These are phyloP conservation scores for Leptodirus hochenwartii DNA, from an alignment of 2,888 invertebrate genomes.

Conservation along the genomic window DNA sequence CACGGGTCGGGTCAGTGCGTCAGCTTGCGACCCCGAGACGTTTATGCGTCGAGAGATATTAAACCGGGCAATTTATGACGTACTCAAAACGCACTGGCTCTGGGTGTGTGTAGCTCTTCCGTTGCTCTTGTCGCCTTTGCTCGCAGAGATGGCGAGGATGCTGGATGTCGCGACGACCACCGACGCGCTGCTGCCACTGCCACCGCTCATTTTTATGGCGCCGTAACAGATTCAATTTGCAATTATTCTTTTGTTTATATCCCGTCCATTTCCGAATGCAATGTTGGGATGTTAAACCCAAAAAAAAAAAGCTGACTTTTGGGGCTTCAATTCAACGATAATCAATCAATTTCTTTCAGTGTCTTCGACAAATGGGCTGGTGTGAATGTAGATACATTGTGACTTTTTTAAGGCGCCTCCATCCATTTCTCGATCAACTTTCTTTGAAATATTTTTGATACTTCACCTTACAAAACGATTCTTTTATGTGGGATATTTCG, in stretches of 20 bases:
- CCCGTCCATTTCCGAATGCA: slow-evolving; percentile 11
- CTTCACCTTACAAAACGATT: too few relatives aligned
- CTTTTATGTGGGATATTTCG: too few relatives aligned
- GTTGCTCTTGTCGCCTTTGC: slow-evolving; percentile 13
- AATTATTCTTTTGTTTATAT: slow-evolving; percentile 18
- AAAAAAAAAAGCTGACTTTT: background rate
- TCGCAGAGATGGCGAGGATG: slow-evolving; percentile 18
- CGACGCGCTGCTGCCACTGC: slow-evolving; percentile 7
- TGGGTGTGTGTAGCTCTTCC: too few relatives aligned
- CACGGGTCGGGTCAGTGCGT: slow-evolving; percentile 20
- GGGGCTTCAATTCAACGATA: background rate
- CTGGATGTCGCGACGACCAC: slow-evolving; percentile 10
- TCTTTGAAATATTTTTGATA: too few relatives aligned
- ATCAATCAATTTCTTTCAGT: background rate
- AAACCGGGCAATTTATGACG: slow-evolving; percentile 28
- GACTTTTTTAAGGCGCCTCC: too few relatives aligned
- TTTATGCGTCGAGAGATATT: slow-evolving; percentile 28
- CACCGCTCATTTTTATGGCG: slow-evolving; percentile 15
- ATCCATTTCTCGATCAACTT: background rate
- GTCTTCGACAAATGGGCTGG: background rate
- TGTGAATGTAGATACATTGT: too few relatives aligned
- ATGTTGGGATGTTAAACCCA: too few relatives aligned
- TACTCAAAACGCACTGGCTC: slow-evolving; percentile 13
- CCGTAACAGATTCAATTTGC: slow-evolving; percentile 17
- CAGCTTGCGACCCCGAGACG: slow-evolving; percentile 27